A percentile compares a stretch with the other conserved stretches of the same genome.
phyloP scores from a whole-genome alignment of 2,113 vertebrate genomes.

The Petroica traversi region DNA sequence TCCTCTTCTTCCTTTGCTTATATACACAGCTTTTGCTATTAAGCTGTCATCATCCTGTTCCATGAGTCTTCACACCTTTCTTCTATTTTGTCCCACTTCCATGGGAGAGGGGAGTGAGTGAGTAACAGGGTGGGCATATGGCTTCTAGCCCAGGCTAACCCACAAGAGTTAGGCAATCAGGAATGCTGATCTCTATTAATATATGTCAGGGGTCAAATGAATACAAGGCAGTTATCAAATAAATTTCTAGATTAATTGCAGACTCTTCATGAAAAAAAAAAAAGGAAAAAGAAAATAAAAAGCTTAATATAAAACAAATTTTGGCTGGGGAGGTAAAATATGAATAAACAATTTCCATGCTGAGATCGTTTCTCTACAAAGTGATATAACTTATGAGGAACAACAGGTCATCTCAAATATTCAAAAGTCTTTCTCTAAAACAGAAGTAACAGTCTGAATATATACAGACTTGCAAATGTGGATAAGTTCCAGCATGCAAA shows the following conservation, averaged over 20 bases:
- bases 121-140: neutral
- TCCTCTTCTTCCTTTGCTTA: neutral
- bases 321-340: neutral
- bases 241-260: neutral
- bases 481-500: neutral
- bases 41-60: neutral
- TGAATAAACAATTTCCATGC: neutral
- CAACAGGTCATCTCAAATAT: neutral
- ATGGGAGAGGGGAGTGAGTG: neutral
- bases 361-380: neutral
- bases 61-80: neutral
- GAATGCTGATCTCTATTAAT: neutral
- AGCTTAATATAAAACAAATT: neutral
- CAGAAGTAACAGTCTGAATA: neutral
- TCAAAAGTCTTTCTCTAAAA: neutral
- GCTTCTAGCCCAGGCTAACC: neutral
- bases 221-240: neutral
- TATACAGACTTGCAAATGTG: neutral
- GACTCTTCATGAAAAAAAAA: neutral
- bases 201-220: neutral
- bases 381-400: neutral
- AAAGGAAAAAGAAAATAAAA: neutral
- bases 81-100: neutral
- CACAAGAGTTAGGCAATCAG: neutral
- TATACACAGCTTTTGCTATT: neutral